Conservation (phyloP, 2,113 vertebrate genomes). For the Prietella phreatophila region DNA sequence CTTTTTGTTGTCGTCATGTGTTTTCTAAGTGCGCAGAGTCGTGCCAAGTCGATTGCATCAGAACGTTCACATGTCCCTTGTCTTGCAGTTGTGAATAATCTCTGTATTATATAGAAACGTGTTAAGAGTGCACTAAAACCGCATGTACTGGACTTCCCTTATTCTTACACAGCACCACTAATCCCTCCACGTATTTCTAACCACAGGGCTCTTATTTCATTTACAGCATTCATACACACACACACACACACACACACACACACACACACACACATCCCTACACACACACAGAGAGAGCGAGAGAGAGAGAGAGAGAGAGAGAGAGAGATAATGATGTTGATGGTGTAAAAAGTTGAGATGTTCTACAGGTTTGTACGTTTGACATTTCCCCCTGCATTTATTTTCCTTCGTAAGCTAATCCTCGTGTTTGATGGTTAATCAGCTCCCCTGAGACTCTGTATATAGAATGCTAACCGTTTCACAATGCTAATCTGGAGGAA, state of each 20-base stretch:
- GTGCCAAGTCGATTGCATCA: slow-evolving; percentile 51
- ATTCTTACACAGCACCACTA: slow-evolving; percentile 20
- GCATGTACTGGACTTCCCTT: slow-evolving; percentile 47
- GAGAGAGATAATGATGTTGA: background rate
- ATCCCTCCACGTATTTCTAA: background rate
- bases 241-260: background rate
- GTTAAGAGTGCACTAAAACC: slow-evolving; percentile 42
- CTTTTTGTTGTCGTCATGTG: background rate
- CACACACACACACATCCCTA: background rate
- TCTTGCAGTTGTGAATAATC: slow-evolving; percentile 44
- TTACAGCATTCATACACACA: background rate
- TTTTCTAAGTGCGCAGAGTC: slow-evolving; percentile 6
- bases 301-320: no score
- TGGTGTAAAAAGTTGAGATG: background rate
- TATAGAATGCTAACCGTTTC: background rate
- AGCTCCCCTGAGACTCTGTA: background rate
- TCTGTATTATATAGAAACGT: slow-evolving; percentile 36
- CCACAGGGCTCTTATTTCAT: background rate
- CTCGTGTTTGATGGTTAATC: background rate
- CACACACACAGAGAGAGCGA: background rate
- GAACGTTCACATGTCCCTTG: slow-evolving; percentile 18
- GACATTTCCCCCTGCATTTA: background rate
- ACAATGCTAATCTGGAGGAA: background rate
- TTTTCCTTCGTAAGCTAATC: background rate
- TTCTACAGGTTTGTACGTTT: slow-evolving; percentile 2